phyloP scores from a whole-genome alignment of 2,113 vertebrate genomes.

The Pandion haliaetus region DNA sequence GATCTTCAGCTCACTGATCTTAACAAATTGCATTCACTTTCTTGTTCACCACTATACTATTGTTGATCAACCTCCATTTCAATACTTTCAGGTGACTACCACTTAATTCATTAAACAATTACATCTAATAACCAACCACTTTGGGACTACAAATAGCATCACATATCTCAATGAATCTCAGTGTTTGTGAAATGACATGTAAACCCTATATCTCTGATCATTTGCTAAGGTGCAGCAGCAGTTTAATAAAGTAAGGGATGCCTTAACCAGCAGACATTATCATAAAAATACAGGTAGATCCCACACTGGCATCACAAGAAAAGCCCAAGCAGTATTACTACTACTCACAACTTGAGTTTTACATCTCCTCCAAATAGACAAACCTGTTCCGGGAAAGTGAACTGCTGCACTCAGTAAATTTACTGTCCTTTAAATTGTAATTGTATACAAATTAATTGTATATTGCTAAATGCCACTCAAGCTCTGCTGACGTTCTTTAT shows the following conservation, averaged over 20 bases:
- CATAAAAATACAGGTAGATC: background rate
- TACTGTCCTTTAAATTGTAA: background rate
- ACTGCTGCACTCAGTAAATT: background rate
- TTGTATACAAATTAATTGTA: background rate
- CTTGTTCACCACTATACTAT: background rate
- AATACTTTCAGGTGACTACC: background rate
- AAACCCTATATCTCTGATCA: background rate
- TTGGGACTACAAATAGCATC: background rate
- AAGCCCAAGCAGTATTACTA: background rate
- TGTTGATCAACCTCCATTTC: background rate
- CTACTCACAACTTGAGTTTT: background rate
- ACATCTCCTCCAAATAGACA: background rate
- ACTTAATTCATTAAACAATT: background rate
- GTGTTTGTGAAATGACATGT: background rate
- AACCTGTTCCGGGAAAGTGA: background rate
- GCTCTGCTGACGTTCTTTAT: constrained; percentile 46
- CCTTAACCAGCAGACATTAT: background rate
- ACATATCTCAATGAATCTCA: background rate
- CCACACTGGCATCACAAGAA: background rate
- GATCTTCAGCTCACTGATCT: background rate
- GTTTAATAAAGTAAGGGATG: background rate
- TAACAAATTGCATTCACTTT: background rate
- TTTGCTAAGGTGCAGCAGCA: background rate
- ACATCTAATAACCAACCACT: background rate
- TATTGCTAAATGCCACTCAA: constrained; percentile 22